A percentile compares a stretch with the other conserved stretches of the same genome.
These are phyloP conservation scores for Brachyptera risi DNA, from an alignment of 2,888 invertebrate species.

Conservation along the genomic window DNA sequence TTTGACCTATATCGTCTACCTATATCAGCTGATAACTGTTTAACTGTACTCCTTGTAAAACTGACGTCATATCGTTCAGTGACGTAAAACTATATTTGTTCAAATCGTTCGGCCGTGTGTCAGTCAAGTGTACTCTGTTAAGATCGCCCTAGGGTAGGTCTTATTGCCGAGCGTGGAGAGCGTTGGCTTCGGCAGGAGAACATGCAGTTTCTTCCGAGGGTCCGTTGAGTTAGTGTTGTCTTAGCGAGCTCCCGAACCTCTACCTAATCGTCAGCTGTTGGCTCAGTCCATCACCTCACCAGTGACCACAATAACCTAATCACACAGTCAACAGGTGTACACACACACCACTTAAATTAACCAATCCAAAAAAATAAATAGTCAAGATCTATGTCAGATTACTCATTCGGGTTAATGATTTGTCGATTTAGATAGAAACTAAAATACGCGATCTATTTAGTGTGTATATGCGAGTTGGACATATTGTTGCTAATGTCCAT, in stretches of 20 bases:
- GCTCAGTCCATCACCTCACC: not conserved
- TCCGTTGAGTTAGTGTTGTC: not conserved
- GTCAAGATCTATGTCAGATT: slow-evolving; percentile 15
- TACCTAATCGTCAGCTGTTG: not conserved
- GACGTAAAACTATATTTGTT: not conserved
- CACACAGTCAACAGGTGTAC: slow-evolving; percentile 9
- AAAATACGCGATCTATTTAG: not conserved
- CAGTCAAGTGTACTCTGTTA: not conserved
- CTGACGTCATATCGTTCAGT: not conserved
- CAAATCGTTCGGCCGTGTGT: not conserved
- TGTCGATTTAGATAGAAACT: not conserved
- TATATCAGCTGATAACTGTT: no score
- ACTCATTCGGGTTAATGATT: not conserved
- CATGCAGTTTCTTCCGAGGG: slow-evolving; percentile 8
- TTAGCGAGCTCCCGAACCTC: not conserved
- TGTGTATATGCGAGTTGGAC: not conserved
- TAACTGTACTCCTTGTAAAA: no score
- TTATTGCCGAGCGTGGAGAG: not conserved
- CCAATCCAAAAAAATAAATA: no score
- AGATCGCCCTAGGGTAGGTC: slow-evolving; percentile 19
- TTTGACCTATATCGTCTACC: no score
- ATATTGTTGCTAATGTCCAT: not conserved
- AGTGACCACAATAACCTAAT: not conserved
- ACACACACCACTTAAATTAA: no score
- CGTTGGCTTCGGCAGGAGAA: not conserved